A percentile compares a stretch with the other conserved stretches of the same genome.
Evolutionary conservation across 1,140 invertebrate genomes (phyloP).

Genomic region (Probaryconus sp.): DNA sequence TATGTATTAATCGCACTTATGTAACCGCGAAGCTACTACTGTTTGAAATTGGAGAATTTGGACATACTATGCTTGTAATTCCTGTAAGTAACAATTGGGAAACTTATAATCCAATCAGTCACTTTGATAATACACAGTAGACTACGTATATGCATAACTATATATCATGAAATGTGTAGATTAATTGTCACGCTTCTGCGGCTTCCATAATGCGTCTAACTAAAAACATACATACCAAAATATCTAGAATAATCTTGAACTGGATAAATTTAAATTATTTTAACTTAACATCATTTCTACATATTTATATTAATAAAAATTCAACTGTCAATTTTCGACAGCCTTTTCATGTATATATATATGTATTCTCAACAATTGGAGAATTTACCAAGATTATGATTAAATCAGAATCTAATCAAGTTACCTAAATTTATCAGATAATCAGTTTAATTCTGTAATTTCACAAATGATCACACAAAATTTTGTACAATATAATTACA

Average conservation of each 20-base stretch:
- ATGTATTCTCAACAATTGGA: too few relatives aligned
- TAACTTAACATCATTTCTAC: too few relatives aligned
- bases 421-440: too few relatives aligned
- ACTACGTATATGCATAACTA: slow-evolving; percentile 10
- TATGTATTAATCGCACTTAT: too few relatives aligned
- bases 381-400: too few relatives aligned
- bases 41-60: slow-evolving; percentile 21
- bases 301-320: too few relatives aligned
- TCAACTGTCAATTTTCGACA: too few relatives aligned
- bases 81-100: slow-evolving; percentile 42
- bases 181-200: slow-evolving; percentile 37
- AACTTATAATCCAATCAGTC: slow-evolving; percentile 46
- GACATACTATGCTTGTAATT: slow-evolving; percentile 28
- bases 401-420: too few relatives aligned
- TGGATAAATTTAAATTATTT: slow-evolving; percentile 35
- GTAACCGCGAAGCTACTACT: too few relatives aligned
- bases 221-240: slow-evolving; percentile 21
- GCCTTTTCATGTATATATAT: too few relatives aligned
- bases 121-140: slow-evolving; percentile 29
- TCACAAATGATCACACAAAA: too few relatives aligned
- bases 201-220: slow-evolving; percentile 32
- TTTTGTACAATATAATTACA: not conserved
- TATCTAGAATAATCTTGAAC: slow-evolving; percentile 11
- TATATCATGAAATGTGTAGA: slow-evolving; percentile 19
- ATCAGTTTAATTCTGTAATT: too few relatives aligned